A percentile compares a stretch with the other conserved stretches of the same genome.
phyloP scores from a whole-genome alignment of 2,888 invertebrate genomes.

The Protophormia terraenovae region DNA sequence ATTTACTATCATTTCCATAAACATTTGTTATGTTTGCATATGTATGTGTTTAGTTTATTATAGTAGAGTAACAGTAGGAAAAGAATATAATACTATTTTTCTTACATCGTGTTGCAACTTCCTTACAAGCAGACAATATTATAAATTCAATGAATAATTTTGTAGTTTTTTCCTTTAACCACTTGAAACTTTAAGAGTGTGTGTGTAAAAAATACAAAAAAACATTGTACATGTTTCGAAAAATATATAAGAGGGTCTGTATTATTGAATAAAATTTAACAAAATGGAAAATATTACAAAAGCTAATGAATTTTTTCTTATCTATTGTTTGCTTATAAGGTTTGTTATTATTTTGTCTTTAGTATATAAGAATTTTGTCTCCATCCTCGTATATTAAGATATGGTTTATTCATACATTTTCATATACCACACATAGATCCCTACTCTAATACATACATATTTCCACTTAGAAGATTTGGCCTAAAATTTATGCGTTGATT shows the following conservation, averaged over 20 bases:
- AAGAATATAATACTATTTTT: not conserved
- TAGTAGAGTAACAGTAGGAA: not conserved
- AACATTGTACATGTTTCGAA: not conserved
- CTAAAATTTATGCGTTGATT: conserved; percentile 66
- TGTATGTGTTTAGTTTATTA: not conserved
- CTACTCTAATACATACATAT: not conserved
- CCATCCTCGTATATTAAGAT: not conserved
- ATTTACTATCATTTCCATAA: not conserved
- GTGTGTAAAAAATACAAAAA: not conserved
- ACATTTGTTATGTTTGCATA: conserved; percentile 2
- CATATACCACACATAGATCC: not conserved
- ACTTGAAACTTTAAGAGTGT: conserved; percentile 29
- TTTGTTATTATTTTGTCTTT: no score
- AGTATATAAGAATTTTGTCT: not conserved
- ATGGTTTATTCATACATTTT: conserved; percentile 2
- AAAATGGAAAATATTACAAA: no score
- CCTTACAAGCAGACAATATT: conserved; percentile 40
- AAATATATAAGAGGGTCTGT: not conserved
- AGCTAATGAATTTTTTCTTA: no score
- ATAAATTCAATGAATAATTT: conserved; percentile 55
- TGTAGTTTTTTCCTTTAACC: conserved; percentile 5
- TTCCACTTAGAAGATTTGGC: conserved; percentile 43
- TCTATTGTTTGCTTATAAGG: no score
- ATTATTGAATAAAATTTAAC: no score
- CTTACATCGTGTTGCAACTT: conserved; percentile 38